Percentiles rank a stretch among this genome's conserved stretches.
Conservation (phyloP, 2,797 vertebrate genomes). For the Lateolabrax maculatus region DNA sequence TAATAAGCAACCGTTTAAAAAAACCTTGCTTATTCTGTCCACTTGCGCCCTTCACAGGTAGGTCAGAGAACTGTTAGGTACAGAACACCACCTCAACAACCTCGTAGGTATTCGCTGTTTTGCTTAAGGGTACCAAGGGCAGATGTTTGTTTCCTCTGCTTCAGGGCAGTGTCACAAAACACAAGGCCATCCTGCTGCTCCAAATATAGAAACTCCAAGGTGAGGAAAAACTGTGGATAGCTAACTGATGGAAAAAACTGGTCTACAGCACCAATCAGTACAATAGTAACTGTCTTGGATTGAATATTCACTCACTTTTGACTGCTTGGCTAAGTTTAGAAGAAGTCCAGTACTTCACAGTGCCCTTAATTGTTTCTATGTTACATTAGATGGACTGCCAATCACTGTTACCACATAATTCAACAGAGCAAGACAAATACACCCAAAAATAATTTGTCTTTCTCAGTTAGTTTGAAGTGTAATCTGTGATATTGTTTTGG, state of each 20-base stretch:
- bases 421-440: slow-evolving; percentile 4
- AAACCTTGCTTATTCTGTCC: too few relatives aligned
- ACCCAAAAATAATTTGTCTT: slow-evolving; percentile 8
- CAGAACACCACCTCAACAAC: neutral
- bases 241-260: slow-evolving; percentile 2
- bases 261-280: neutral
- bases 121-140: neutral
- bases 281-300: neutral
- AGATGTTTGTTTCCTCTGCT: slow-evolving; percentile 21
- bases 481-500: slow-evolving; percentile 57
- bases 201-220: slow-evolving; percentile 17
- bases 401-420: slow-evolving; percentile 6
- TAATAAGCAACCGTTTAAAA: neutral
- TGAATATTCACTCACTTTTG: neutral
- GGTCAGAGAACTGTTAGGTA: neutral
- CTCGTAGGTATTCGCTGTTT: neutral
- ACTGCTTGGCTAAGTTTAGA: neutral
- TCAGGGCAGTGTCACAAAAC: neutral
- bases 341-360: neutral
- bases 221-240: neutral
- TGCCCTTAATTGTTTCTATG: neutral
- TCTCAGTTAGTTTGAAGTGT: slow-evolving; percentile 17
- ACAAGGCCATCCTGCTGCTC: neutral
- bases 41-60: neutral
- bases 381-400: neutral